Percentiles rank a stretch among this genome's conserved stretches.
phyloP scores from a whole-genome alignment of 2,888 invertebrate species.

The Seira sanloemensis region DNA sequence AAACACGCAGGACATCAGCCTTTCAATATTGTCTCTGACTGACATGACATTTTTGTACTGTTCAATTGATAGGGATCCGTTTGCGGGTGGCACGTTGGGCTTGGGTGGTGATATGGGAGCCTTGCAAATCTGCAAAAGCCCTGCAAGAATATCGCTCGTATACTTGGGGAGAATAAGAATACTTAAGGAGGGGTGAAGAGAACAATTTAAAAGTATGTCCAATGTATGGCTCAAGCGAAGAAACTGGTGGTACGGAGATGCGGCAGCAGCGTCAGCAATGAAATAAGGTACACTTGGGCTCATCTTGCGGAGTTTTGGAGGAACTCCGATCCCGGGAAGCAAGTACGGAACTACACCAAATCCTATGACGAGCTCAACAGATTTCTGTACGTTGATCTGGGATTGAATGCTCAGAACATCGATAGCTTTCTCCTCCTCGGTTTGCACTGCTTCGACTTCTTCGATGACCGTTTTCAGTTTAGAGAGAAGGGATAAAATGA shows the following conservation, averaged over 20 bases:
- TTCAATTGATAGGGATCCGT: constrained; percentile 31
- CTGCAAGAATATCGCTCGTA: constrained; percentile 81
- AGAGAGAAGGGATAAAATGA: constrained; percentile 49
- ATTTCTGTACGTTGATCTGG: constrained; percentile 80
- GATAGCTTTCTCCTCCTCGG: constrained; percentile 64
- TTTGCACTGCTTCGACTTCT: constrained; percentile 51
- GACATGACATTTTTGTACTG: constrained; percentile 56
- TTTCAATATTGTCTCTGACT: constrained; percentile 36
- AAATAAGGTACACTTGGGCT: constrained; percentile 50
- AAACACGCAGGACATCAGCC: constrained; percentile 27
- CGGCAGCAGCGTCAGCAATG: constrained; percentile 32
- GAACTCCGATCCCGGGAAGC: constrained; percentile 81
- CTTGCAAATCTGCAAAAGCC: constrained; percentile 83
- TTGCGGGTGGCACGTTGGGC: background rate
- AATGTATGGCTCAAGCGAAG: constrained; percentile 61
- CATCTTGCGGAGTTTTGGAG: constrained; percentile 71
- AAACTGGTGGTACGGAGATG: constrained; percentile 57
- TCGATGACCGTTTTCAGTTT: constrained; percentile 56
- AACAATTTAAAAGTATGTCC: constrained; percentile 43
- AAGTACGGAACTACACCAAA: constrained; percentile 82
- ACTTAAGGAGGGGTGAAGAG: constrained; percentile 48
- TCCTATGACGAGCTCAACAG: constrained; percentile 81
- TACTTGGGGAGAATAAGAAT: constrained; percentile 78
- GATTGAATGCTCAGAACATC: constrained; percentile 81
- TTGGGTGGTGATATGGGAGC: constrained; percentile 81